Evolutionary conservation across 2,113 vertebrate genomes (phyloP).

Genomic region (Eulemur macaco): DNA sequence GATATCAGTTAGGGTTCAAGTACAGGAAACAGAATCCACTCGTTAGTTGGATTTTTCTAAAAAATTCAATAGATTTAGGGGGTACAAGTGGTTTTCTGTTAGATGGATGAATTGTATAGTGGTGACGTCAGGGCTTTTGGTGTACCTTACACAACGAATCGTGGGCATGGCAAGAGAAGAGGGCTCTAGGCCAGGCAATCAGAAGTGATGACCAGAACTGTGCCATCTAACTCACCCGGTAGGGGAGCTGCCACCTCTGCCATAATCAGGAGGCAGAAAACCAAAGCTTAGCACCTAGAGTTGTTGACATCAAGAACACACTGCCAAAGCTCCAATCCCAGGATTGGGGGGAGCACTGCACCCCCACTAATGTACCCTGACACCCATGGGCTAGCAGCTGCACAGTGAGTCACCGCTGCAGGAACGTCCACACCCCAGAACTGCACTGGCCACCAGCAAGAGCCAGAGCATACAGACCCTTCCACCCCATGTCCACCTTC

Average conservation of each 20-base stretch:
- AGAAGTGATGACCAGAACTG: not conserved
- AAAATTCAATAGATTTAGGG: too few species aligned
- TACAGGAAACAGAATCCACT: not conserved
- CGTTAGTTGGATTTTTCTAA: not conserved
- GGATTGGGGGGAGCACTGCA: not conserved
- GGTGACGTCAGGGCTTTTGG: too few species aligned
- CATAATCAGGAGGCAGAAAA: not conserved
- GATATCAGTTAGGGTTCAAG: not conserved
- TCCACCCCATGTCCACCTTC: accelerated
- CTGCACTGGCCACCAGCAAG: accelerated
- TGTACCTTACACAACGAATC: not conserved
- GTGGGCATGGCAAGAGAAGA: not conserved
- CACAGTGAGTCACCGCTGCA: too few species aligned
- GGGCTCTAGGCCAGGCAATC: not conserved
- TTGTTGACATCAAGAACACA: not conserved
- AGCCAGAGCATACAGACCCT: too few species aligned
- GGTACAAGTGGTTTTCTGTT: too few species aligned
- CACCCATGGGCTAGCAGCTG: not conserved
- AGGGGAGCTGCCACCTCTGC: not conserved
- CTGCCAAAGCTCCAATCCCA: not conserved
- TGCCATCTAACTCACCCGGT: not conserved
- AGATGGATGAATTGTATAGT: too few species aligned
- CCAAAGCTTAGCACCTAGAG: not conserved
- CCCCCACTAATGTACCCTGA: not conserved
- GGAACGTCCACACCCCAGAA: not conserved